Evolutionary conservation across 1,140 invertebrate species (phyloP).

Genomic region (Drosophila leontia): DNA sequence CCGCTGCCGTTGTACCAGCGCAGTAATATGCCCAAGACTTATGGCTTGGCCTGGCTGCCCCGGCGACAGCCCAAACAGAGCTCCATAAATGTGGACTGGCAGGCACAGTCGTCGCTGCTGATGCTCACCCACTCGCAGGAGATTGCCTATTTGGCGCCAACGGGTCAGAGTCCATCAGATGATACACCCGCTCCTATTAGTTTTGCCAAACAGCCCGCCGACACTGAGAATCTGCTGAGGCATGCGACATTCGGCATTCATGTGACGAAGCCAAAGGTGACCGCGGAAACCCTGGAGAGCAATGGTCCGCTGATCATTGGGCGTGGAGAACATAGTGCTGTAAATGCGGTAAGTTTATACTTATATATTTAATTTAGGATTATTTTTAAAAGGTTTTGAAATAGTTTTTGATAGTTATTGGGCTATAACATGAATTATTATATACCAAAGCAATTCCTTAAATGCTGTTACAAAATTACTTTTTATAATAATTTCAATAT

Average conservation of each 20-base stretch:
- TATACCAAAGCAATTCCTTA: too few species aligned
- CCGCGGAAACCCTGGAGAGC: slow-evolving; percentile 16
- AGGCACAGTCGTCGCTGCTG: slow-evolving; percentile 87
- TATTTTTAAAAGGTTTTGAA: neutral
- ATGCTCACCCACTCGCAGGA: slow-evolving; percentile 87
- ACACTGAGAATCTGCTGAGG: slow-evolving; percentile 34
- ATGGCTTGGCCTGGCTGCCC: slow-evolving; percentile 86
- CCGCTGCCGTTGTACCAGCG: slow-evolving; percentile 86
- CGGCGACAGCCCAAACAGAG: slow-evolving; percentile 82
- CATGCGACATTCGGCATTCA: slow-evolving; percentile 77
- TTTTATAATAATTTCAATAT: too few species aligned
- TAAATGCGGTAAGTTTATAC: slow-evolving; percentile 78
- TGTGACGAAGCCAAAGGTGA: slow-evolving; percentile 48
- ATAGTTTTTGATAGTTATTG: too few species aligned
- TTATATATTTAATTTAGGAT: neutral
- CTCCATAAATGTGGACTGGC: slow-evolving; percentile 86
- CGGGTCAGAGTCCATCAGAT: slow-evolving; percentile 64
- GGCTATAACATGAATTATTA: too few species aligned
- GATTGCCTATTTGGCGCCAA: slow-evolving; percentile 63
- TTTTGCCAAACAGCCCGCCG: slow-evolving; percentile 48
- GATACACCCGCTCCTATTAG: slow-evolving; percentile 65
- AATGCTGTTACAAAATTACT: too few species aligned
- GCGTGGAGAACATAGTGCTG: slow-evolving; percentile 59
- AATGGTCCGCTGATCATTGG: slow-evolving; percentile 70
- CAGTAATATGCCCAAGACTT: slow-evolving; percentile 85